Percentiles rank a stretch among this genome's conserved stretches.
Evolutionary conservation across 2,797 vertebrate species (phyloP).

Genomic region (Parambassis ranga): DNA sequence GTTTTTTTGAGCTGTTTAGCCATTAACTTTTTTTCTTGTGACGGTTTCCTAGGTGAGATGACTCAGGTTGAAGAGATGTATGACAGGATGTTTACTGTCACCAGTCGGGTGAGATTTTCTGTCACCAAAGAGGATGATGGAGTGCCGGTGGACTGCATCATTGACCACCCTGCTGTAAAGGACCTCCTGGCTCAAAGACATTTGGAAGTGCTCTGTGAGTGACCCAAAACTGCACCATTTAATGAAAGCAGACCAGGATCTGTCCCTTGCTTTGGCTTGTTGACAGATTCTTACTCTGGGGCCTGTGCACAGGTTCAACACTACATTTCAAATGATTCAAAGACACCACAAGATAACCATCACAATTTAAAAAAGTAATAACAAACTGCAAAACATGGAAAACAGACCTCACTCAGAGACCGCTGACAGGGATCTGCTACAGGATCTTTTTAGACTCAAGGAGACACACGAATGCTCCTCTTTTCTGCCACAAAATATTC

Average conservation of each 20-base stretch:
- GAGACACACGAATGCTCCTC: no score
- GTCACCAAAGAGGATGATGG: constrained; percentile 96
- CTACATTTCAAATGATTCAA: neutral
- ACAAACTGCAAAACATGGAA: neutral
- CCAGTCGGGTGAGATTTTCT: constrained; percentile 89
- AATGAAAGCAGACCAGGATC: neutral
- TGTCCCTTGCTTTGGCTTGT: neutral
- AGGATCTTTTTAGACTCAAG: no score
- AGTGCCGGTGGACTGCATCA: constrained; percentile 91
- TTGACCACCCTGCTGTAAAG: constrained; percentile 96
- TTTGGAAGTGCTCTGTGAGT: constrained; percentile 97
- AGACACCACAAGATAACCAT: neutral
- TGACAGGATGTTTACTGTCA: constrained; percentile 95
- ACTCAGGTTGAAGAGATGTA: constrained; percentile 92
- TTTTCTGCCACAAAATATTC: no score
- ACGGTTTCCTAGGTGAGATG: constrained; percentile 81
- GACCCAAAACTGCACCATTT: constrained; percentile 29
- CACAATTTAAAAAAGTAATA: neutral
- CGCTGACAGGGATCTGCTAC: neutral
- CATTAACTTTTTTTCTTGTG: constrained; percentile 25
- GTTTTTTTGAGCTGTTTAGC: constrained; percentile 20
- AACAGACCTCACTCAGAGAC: neutral
- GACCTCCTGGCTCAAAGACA: constrained; percentile 94
- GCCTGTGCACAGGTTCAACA: neutral
- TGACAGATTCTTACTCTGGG: neutral